Evolutionary conservation across 2,113 vertebrate species (phyloP).

Genomic region (Trogon melanurus): DNA sequence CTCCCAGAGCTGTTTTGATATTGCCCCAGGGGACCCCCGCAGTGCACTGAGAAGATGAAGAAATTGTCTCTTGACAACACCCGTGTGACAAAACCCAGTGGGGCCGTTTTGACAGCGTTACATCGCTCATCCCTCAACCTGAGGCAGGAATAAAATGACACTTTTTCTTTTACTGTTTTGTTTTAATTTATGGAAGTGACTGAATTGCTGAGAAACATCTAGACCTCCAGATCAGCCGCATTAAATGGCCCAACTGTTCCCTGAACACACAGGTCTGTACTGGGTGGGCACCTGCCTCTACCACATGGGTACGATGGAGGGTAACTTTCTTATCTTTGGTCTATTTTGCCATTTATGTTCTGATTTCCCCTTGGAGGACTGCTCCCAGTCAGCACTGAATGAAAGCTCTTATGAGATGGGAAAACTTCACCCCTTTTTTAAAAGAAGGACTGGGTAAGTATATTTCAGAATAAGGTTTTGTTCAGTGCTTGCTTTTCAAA

Average conservation of each 20-base stretch:
- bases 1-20: accelerated
- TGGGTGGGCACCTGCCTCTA: not conserved
- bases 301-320: accelerated
- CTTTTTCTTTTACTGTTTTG: not conserved
- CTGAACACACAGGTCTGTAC: not conserved
- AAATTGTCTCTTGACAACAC: not conserved
- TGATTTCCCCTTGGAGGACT: not conserved
- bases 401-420: not conserved
- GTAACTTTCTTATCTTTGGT: not conserved
- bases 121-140: not conserved
- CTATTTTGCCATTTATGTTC: not conserved
- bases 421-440: not conserved
- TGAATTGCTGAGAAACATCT: not conserved
- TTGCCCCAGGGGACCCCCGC: not conserved
- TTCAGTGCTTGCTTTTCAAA: not conserved
- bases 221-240: not conserved
- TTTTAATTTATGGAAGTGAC: not conserved
- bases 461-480: not conserved
- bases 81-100: not conserved
- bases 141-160: not conserved
- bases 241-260: not conserved
- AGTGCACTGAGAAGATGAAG: not conserved
- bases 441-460: not conserved
- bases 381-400: not conserved
- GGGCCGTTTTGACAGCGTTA: accelerated